Percentiles rank a stretch among this genome's conserved stretches.
Evolutionary conservation across 2,888 invertebrate genomes (phyloP).

Genomic region (Nowickia ferox): DNA sequence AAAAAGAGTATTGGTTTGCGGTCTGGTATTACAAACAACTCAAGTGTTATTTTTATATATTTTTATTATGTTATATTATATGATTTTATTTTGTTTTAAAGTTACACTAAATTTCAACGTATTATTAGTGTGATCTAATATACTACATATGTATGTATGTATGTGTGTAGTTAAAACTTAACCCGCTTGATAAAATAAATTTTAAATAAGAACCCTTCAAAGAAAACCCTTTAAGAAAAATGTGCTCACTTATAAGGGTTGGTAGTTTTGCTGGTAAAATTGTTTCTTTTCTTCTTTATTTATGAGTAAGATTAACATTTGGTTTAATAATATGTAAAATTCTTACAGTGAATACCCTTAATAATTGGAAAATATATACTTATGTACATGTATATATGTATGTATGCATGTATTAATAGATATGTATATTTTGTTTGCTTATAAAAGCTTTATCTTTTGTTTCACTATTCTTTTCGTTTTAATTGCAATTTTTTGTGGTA

Average conservation of each 20-base stretch:
- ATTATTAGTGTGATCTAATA: conserved; percentile 19
- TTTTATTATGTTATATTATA: conserved; percentile 47
- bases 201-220: conserved; percentile 46
- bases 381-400: too few relatives aligned
- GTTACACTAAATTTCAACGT: conserved; percentile 47
- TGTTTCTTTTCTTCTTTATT: neutral
- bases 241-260: conserved; percentile 39
- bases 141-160: neutral
- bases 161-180: conserved; percentile 23
- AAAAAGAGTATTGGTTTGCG: conserved; percentile 65
- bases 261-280: neutral
- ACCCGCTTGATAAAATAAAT: conserved; percentile 53
- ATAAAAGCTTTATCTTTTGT: conserved; percentile 50
- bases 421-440: neutral
- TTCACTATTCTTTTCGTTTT: conserved; percentile 45
- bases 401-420: too few relatives aligned
- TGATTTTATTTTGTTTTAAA: conserved; percentile 37
- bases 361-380: neutral
- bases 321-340: neutral
- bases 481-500: conserved; percentile 61
- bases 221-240: conserved; percentile 17
- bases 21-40: conserved; percentile 66
- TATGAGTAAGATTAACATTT: neutral
- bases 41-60: conserved; percentile 67
- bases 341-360: conserved; percentile 38